Percentiles rank a stretch among this genome's conserved stretches.
These are phyloP conservation scores for Gorsachius magnificus DNA, from an alignment of 2,797 vertebrate genomes.

Conservation along the genomic window DNA sequence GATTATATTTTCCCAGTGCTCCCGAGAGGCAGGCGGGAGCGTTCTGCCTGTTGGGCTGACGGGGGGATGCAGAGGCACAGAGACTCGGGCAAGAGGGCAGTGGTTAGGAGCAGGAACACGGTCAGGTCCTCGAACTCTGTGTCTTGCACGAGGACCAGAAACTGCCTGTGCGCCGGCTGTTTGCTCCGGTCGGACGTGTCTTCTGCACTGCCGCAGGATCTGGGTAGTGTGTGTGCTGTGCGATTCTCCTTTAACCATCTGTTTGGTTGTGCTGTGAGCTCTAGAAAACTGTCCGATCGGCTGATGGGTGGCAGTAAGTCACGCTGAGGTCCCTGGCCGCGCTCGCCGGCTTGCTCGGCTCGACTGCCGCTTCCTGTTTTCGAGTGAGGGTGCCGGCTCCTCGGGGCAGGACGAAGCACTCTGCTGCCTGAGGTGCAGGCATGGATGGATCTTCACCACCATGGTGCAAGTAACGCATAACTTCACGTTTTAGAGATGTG, in stretches of 20 bases:
- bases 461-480: rapidly evolving
- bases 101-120: not conserved
- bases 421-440: not conserved
- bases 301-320: not conserved
- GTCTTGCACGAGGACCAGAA: rapidly evolving
- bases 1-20: not conserved
- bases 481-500: rapidly evolving
- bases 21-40: rapidly evolving
- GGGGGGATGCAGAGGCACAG: not conserved
- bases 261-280: not conserved
- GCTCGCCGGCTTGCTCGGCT: not conserved
- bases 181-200: rapidly evolving
- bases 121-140: too few species aligned
- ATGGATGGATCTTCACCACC: not conserved
- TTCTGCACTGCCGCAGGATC: rapidly evolving
- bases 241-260: not conserved
- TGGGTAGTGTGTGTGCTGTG: not conserved
- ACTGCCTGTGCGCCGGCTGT: rapidly evolving
- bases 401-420: rapidly evolving
- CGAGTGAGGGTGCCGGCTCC: rapidly evolving
- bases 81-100: rapidly evolving
- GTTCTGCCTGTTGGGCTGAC: rapidly evolving
- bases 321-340: not conserved
- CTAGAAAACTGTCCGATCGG: rapidly evolving
- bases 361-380: not conserved